phyloP scores from a whole-genome alignment of 1,140 invertebrate genomes.

The Megathymus violae region DNA sequence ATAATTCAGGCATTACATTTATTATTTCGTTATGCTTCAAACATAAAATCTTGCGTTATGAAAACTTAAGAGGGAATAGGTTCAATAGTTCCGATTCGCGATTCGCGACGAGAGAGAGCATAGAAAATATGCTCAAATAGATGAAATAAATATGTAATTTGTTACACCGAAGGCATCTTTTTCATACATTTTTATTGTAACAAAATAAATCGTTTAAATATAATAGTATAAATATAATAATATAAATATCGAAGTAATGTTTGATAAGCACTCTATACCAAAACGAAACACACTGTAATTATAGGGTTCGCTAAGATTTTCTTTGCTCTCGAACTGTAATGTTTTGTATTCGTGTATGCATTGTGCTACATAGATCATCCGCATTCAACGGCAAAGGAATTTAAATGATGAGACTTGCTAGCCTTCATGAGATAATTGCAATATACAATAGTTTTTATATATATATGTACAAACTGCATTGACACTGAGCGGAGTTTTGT shows the following conservation, averaged over 20 bases:
- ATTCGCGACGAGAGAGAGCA: too few species aligned
- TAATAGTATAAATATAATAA: too few species aligned
- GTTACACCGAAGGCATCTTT: too few species aligned
- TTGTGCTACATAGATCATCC: conserved; percentile 67
- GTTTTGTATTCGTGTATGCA: conserved; percentile 18
- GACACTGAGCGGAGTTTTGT: too few species aligned
- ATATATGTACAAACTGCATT: too few species aligned
- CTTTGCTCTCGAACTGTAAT: too few species aligned
- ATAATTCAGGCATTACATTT: conserved; percentile 52
- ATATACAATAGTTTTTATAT: background rate
- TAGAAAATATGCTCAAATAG: too few species aligned
- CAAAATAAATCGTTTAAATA: too few species aligned
- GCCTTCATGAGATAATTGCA: conserved; percentile 16
- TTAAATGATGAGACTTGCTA: conserved; percentile 43
- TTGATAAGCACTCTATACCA: background rate
- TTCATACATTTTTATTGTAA: too few species aligned
- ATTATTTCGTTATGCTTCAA: conserved; percentile 32
- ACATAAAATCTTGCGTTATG: conserved; percentile 14
- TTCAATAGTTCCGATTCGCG: too few species aligned
- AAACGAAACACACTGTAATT: conserved; percentile 48
- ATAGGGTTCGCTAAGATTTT: conserved; percentile 9
- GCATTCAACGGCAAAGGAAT: conserved; percentile 49
- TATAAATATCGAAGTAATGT: too few species aligned
- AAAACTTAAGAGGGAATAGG: conserved; percentile 4
- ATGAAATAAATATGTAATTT: too few species aligned